Conservation (phyloP, 1,140 invertebrate genomes). For the Heliconius himera region DNA sequence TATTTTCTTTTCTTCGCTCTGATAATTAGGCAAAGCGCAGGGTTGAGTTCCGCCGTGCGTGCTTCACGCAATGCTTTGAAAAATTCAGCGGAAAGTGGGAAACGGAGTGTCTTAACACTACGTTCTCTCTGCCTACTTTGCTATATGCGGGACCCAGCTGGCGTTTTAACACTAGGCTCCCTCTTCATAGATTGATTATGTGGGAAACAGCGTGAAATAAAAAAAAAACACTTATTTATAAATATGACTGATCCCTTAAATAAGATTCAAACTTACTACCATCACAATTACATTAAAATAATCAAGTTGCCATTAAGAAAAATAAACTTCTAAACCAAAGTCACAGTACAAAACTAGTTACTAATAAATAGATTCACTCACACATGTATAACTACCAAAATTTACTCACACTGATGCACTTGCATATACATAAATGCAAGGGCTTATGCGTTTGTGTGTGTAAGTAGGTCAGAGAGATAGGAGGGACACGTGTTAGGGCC, state of each 20-base stretch:
- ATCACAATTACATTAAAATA: not conserved
- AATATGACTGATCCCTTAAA: no score
- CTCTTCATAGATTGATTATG: no score
- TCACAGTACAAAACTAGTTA: not conserved
- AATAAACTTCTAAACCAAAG: not conserved
- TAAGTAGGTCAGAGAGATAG: conserved; percentile 79
- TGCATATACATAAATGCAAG: conserved; percentile 45
- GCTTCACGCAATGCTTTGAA: not conserved
- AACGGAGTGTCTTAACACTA: not conserved
- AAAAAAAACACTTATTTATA: not conserved
- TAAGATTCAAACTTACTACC: not conserved
- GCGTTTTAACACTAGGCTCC: not conserved
- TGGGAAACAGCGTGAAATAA: not conserved
- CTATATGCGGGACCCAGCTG: no score
- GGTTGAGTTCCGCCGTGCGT: not conserved
- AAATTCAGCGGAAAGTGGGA: no score
- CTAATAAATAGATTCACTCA: conserved; percentile 49
- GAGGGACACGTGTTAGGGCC: conserved; percentile 75
- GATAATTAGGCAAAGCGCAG: not conserved
- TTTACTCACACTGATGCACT: conserved; percentile 53
- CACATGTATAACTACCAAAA: conserved; percentile 57
- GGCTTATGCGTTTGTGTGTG: conserved; percentile 48
- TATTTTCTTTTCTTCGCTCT: not conserved
- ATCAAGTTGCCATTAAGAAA: not conserved
- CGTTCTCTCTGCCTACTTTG: not conserved